Evolutionary conservation across 2,888 invertebrate species (phyloP).

Genomic region (Catocala sponsa): DNA sequence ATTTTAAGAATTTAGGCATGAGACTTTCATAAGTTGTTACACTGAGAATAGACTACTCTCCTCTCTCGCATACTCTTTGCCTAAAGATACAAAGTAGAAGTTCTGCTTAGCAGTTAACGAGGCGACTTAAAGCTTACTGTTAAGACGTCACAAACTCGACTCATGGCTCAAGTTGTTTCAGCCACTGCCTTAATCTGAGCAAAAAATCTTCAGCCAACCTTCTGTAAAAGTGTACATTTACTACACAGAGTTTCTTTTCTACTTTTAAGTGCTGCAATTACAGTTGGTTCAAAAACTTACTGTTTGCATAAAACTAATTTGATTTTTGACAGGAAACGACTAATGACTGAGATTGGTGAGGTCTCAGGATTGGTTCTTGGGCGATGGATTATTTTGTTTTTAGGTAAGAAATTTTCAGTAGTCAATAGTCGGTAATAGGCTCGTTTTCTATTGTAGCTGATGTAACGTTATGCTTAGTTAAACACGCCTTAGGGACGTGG

Average conservation of each 20-base stretch:
- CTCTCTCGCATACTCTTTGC: conserved; percentile 12
- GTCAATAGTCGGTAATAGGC: too few species aligned
- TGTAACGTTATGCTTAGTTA: too few species aligned
- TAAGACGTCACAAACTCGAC: conserved; percentile 21
- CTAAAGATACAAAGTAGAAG: conserved; percentile 19
- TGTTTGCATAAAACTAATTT: too few species aligned
- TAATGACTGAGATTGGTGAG: too few species aligned
- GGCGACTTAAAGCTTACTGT: conserved; percentile 26
- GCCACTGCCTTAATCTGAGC: conserved; percentile 13
- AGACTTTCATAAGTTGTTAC: not conserved
- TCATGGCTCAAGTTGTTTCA: conserved; percentile 15
- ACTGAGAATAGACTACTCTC: not conserved
- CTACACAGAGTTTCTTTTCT: not conserved
- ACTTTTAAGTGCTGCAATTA: too few species aligned
- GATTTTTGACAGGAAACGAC: too few species aligned
- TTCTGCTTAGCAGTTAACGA: conserved; percentile 29
- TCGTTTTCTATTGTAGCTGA: too few species aligned
- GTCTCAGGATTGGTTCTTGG: too few species aligned
- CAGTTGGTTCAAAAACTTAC: not conserved
- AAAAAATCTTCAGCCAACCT: conserved; percentile 12
- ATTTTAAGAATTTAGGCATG: too few species aligned
- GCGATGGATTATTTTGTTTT: too few species aligned
- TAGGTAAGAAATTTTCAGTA: too few species aligned
- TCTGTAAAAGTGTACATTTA: conserved; percentile 9
- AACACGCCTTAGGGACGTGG: too few species aligned